Base-by-base conservation (phyloP, 2,888 invertebrate species). In the Cerastoderma edule region DNA sequence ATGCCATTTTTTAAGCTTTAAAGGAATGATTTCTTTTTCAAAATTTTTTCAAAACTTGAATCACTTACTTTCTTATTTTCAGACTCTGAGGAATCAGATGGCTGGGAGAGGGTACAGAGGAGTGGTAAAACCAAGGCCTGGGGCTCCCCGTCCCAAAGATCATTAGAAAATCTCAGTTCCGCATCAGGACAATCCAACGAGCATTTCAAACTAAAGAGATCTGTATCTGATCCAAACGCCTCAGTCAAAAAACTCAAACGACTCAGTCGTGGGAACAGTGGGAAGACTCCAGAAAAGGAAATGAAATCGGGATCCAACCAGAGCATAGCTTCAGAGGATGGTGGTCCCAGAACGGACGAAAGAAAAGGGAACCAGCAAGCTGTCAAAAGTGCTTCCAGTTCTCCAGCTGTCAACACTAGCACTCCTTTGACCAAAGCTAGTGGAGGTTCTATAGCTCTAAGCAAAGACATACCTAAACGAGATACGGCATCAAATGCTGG, bases 101-200 rank as follows among this genome's bases (percentile, higher is more conserved):
- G 98, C 0, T 98, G 98, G 98, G 95, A 97, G 80, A 98, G 96
- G 0, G 98, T 98, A 0, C 92, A 92, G 0, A 96, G 93, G 72
- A 91, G 92, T 53, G 87, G 96, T 16, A 87, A 87, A 67, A 70
- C 87, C n/a, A 87, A 90, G 70, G 95, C 96, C 60, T 94, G 86
- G 64, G 80, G 86, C 22, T 88, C 89, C 13, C 88, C 89, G 0
- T 87, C 87, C 8, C 88, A 88, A 80, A 83, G 87, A 67, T 88
- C 88, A 1, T 72, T 87, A 16, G 89, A 89, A 74, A 89, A 88
- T 72, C 75, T 89, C 19, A 68, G 83, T 27, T 75, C 74, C 16
- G 72, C 80, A 8, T 78, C 83, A 10, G 27, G 60, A n/a, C 67
- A 81, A 24, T 60, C 71, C 13, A 78, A 68, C 30, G 83, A 79